Conservation (phyloP, 2,888 invertebrate genomes). For the Tuberolachnus salignus region DNA sequence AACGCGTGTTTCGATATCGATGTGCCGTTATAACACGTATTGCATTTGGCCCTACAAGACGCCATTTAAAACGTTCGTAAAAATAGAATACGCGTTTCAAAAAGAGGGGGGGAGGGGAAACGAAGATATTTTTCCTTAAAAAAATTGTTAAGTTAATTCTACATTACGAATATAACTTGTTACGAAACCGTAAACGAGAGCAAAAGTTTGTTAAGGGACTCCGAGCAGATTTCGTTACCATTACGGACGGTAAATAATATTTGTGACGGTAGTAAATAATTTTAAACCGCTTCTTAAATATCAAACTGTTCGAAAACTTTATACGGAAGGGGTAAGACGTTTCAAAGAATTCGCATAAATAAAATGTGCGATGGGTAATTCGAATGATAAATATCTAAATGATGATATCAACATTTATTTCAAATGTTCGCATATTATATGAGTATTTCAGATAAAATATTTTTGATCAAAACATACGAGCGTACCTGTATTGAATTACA, state of each 20-base stretch:
- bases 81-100: slow-evolving; percentile 1
- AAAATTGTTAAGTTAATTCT: not conserved
- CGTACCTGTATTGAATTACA: no score
- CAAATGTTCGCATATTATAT: not conserved
- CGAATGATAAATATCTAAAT: not conserved
- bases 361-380: not conserved
- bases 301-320: slow-evolving; percentile 36
- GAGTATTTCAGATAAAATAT: no score
- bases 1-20: no score
- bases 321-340: slow-evolving; percentile 16
- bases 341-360: slow-evolving; percentile 7
- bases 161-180: slow-evolving; percentile 4
- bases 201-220: slow-evolving; percentile 22
- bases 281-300: slow-evolving; percentile 24
- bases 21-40: no score
- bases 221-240: slow-evolving; percentile 19
- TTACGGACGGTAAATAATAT: slow-evolving; percentile 33
- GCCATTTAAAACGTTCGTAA: no score
- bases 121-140: not conserved
- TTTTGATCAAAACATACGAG: no score
- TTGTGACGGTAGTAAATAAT: slow-evolving; percentile 10
- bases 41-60: no score
- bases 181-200: slow-evolving; percentile 32
- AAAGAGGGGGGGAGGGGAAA: no score
- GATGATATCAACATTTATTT: slow-evolving; percentile 3